Base-by-base conservation (phyloP, 2,888 invertebrate species). In the Pristionchus exspectatus region DNA sequence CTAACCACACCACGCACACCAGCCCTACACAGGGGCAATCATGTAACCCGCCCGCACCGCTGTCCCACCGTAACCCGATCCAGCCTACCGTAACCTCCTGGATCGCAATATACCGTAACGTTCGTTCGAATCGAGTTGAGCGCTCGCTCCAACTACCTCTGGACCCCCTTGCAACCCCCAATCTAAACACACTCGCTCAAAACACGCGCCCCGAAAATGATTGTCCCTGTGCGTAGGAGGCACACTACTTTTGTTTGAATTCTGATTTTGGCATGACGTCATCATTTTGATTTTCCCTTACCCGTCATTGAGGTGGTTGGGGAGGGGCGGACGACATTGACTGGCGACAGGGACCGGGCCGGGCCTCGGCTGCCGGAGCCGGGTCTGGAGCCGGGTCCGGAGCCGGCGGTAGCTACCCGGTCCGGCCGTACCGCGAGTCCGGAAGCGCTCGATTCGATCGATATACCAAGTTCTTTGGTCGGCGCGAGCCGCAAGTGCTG, bases 161-260 rank as follows among this genome's bases (percentile, higher is more conserved):
- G 38, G 38, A 18, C 74, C 74, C 74, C 74, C 74, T n/a, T n/a
- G 63, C 63, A 63, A 44, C 74, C 38, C 38, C 33, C 12, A 69
- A 38, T 38, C 38, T 33, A 12, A 33, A 69, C 30, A 69, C 27
- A 27, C 21, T 14, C 16, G 74, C 74, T 74, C 30, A 10, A 74
- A 74, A 69, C 63, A 27, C 30, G 69, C 69, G 63, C 30, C 30
- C 30, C 14, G 4, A 24, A 74, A 38, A 33, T 38, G 74, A 74
- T 74, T 74, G 74, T 74, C 74, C 74, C 74, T 74, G 74, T 74
- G 74, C 74, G 18, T 69, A 69, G 69, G 74, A 69, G 69, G 74
- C 33, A 33, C 74, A 74, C 74, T 38, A 21, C 21, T 33, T 72
- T 72, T 72, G 50, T 54, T 56, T 21, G 5, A 30, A 3, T 54